These are phyloP conservation scores for Salticus scenicus DNA, from an alignment of 2,888 invertebrate genomes.

Conservation along the genomic window DNA sequence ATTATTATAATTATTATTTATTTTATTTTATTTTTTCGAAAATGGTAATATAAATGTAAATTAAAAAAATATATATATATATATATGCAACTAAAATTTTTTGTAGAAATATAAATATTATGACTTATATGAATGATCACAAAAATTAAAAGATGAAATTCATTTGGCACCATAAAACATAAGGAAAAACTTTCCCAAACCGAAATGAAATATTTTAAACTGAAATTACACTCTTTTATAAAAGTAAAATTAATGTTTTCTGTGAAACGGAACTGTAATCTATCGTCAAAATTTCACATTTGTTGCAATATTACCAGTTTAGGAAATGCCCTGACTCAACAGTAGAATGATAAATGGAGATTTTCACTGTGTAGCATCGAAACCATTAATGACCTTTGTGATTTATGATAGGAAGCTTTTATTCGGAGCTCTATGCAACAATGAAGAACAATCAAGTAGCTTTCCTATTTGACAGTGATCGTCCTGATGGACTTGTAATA, in stretches of 20 bases:
- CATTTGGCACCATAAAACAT: too few species aligned
- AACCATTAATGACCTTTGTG: constrained; percentile 5
- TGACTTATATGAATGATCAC: too few species aligned
- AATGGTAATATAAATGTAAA: too few species aligned
- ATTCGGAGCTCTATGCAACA: background rate
- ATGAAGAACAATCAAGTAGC: background rate
- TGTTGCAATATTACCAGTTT: constrained; percentile 1
- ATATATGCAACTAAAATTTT: too few species aligned
- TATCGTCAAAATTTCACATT: background rate
- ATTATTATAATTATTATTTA: too few species aligned
- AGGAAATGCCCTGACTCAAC: background rate
- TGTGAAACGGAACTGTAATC: background rate
- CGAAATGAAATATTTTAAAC: too few species aligned
- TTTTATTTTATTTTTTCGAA: too few species aligned
- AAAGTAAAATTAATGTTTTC: background rate
- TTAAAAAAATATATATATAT: too few species aligned
- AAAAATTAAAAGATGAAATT: too few species aligned
- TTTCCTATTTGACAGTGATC: background rate
- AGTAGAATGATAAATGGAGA: background rate
- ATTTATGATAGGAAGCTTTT: constrained; percentile 9
- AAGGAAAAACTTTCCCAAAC: too few species aligned
- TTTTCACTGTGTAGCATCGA: background rate
- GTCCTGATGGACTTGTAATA: background rate
- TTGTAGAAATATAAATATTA: too few species aligned
- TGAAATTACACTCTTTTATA: too few species aligned